phyloP scores from a whole-genome alignment of 2,888 invertebrate genomes.

The Nymphalis c-album region DNA sequence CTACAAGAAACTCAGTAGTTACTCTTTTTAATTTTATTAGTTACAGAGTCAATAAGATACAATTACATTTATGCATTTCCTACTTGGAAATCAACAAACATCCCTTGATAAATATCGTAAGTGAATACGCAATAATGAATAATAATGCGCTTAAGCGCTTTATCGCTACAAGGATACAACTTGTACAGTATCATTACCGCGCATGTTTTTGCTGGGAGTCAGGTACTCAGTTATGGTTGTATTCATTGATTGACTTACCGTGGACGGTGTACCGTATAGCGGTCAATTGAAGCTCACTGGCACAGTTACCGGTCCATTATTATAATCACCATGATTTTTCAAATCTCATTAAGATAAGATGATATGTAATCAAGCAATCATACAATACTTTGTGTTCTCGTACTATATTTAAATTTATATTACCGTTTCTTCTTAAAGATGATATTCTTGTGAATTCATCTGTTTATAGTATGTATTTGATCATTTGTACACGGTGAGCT shows the following conservation, averaged over 20 bases:
- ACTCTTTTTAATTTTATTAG: no score
- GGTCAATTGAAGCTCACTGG: conserved; percentile 22
- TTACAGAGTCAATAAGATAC: no score
- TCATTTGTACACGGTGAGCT: no score
- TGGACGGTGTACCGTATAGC: conserved; percentile 17
- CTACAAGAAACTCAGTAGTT: no score
- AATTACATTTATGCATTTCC: no score
- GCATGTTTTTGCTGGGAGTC: conserved; percentile 25
- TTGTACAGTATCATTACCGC: conserved; percentile 12
- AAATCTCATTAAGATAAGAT: conserved; percentile 11
- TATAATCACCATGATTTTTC: conserved; percentile 4
- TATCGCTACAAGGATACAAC: conserved; percentile 1
- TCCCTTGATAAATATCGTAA: no score
- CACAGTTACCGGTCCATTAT: conserved; percentile 18
- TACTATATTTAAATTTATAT: neutral
- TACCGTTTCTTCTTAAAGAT: no score
- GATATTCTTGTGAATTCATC: no score
- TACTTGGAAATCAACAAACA: no score
- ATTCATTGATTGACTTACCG: conserved; percentile 28
- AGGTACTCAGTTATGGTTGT: conserved; percentile 24
- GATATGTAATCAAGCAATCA: conserved; percentile 10
- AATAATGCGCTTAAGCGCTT: neutral
- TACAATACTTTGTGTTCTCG: neutral
- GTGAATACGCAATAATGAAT: neutral
- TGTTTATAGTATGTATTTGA: no score